These are phyloP conservation scores for Crenichthys baileyi DNA, from an alignment of 2,797 vertebrate genomes.

Conservation along the genomic window DNA sequence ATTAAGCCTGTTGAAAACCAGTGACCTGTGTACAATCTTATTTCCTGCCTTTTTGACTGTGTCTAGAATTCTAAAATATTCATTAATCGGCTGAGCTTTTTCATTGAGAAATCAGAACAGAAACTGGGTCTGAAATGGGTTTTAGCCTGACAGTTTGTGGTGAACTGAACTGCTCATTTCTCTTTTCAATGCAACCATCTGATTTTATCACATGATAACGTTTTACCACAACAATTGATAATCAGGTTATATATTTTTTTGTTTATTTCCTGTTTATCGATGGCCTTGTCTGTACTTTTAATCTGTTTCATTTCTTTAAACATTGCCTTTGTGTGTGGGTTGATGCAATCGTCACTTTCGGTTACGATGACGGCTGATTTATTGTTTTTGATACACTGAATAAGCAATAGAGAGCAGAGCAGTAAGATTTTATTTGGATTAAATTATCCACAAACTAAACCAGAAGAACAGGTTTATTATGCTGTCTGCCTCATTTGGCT, in stretches of 20 bases:
- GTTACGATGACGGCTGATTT: not conserved
- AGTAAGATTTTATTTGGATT: not conserved
- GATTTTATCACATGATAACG: conserved; percentile 4
- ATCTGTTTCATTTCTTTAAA: not conserved
- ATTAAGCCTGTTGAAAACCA: conserved; percentile 37
- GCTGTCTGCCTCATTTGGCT: not conserved
- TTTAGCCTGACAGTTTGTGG: conserved; percentile 7
- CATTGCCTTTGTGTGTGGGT: not conserved
- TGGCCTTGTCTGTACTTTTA: not conserved
- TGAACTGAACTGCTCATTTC: conserved; percentile 27
- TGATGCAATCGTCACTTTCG: not conserved
- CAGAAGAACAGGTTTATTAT: conserved; percentile 2
- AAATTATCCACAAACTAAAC: conserved; percentile 6
- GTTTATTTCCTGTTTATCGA: not conserved
- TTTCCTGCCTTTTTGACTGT: conserved; percentile 23
- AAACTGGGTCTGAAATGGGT: conserved; percentile 1
- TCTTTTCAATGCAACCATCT: not conserved
- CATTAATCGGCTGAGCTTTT: conserved; percentile 18
- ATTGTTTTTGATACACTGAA: not conserved
- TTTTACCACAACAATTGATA: not conserved
- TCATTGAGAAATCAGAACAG: conserved; percentile 16
- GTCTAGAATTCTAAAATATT: conserved; percentile 20
- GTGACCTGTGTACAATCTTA: conserved; percentile 36
- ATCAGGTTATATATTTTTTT: not conserved
- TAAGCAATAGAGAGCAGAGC: not conserved